phyloP scores from a whole-genome alignment of 2,113 vertebrate species.

The Pholis gunnellus region DNA sequence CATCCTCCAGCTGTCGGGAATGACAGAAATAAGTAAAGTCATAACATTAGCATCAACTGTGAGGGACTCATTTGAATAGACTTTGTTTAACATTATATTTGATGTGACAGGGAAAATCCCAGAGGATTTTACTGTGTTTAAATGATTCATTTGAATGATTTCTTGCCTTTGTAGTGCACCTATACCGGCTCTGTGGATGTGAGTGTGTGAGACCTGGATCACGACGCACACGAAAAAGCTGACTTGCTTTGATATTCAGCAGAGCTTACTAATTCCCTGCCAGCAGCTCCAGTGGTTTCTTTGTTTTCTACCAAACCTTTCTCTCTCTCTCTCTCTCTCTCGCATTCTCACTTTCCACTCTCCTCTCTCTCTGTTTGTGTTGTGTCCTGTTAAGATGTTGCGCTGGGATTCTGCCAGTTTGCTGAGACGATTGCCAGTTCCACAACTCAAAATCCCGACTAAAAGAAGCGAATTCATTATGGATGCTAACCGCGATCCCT shows the following conservation, averaged over 20 bases:
- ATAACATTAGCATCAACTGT: slow-evolving; percentile 13
- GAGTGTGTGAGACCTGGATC: slow-evolving; percentile 17
- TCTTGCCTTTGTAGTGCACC: not conserved
- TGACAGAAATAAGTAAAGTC: not conserved
- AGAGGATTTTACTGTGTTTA: not conserved
- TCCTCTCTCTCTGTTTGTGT: slow-evolving; percentile 38
- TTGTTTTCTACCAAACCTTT: slow-evolving; percentile 28
- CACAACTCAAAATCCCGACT: slow-evolving; percentile 45
- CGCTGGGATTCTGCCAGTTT: slow-evolving; percentile 52
- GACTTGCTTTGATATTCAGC: slow-evolving; percentile 56
- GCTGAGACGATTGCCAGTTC: slow-evolving; percentile 60
- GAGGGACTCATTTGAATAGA: not conserved
- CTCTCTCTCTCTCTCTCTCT: not conserved
- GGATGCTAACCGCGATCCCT: slow-evolving; percentile 55
- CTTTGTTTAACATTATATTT: slow-evolving; percentile 4
- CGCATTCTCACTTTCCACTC: not conserved
- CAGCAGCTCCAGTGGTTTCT: slow-evolving; percentile 47
- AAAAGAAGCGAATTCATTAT: slow-evolving; percentile 62
- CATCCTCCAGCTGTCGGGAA: slow-evolving; percentile 2
- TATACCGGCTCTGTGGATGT: slow-evolving; percentile 4
- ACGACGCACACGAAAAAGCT: slow-evolving; percentile 22
- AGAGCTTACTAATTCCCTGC: slow-evolving; percentile 47
- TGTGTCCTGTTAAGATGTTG: slow-evolving; percentile 32
- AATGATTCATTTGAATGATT: not conserved
- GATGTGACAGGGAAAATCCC: slow-evolving; percentile 5